phyloP scores from a whole-genome alignment of 2,797 vertebrate genomes.

The Tamandua tetradactyla region DNA sequence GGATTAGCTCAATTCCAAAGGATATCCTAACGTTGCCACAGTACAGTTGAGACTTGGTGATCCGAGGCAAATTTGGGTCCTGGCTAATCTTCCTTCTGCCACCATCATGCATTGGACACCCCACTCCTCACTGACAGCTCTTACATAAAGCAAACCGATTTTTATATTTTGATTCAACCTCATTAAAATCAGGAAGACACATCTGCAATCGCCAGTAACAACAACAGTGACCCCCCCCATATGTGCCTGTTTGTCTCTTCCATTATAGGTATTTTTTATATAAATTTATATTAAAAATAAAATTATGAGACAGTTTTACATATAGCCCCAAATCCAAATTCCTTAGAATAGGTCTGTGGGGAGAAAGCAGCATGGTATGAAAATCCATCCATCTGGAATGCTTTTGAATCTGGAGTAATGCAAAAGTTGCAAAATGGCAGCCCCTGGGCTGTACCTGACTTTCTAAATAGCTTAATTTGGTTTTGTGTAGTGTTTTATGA shows the following conservation, averaged over 20 bases:
- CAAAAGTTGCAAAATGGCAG: neutral
- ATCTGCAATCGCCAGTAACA: neutral
- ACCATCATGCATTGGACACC: neutral
- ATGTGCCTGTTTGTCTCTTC: neutral
- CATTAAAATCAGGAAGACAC: slow-evolving; percentile 5
- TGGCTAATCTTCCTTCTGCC: slow-evolving; percentile 24
- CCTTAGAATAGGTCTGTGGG: neutral
- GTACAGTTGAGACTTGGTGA: slow-evolving; percentile 46
- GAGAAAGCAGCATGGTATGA: neutral
- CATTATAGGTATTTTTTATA: neutral
- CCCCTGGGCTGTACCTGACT: neutral
- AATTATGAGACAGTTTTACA: neutral
- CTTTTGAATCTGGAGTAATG: neutral
- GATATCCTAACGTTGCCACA: slow-evolving; percentile 40
- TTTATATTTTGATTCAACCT: slow-evolving; percentile 9
- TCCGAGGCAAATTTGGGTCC: slow-evolving; percentile 10
- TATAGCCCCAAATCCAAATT: neutral
- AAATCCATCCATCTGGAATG: neutral
- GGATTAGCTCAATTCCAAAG: slow-evolving; percentile 76
- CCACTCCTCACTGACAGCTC: neutral
- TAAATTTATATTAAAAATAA: neutral
- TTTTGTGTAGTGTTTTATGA: slow-evolving; percentile 21
- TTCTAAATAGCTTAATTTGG: neutral
- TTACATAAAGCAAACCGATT: slow-evolving; percentile 9
- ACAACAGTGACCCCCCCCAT: neutral